Evolutionary conservation across 2,888 invertebrate genomes (phyloP).

Genomic region (Epinotia nisella): DNA sequence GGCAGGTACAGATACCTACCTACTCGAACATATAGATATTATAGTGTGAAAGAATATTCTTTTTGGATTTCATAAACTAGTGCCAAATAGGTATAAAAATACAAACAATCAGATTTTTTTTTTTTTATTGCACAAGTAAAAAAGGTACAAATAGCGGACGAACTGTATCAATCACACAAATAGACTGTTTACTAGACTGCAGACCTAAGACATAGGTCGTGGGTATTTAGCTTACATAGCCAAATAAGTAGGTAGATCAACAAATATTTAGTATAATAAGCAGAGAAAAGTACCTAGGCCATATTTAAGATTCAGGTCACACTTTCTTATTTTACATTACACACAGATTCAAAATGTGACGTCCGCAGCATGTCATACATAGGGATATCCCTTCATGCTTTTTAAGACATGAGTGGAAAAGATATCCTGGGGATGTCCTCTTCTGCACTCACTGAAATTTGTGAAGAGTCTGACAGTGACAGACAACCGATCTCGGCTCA

Average conservation of each 20-base stretch:
- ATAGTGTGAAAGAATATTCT: too few relatives aligned
- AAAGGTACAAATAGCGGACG: constrained; percentile 30
- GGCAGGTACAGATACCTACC: too few relatives aligned
- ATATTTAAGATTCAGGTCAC: background rate
- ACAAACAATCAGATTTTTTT: background rate
- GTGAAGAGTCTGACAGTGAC: background rate
- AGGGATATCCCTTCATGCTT: too few relatives aligned
- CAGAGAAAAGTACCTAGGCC: background rate
- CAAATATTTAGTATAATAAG: constrained; percentile 9
- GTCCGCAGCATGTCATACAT: too few relatives aligned
- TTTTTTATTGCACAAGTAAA: constrained; percentile 38
- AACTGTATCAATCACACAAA: constrained; percentile 18
- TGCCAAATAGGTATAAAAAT: background rate
- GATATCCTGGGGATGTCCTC: too few relatives aligned
- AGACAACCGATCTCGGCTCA: background rate
- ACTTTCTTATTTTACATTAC: too few relatives aligned
- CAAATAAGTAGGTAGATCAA: constrained; percentile 5
- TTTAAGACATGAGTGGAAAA: too few relatives aligned
- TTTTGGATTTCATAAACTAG: too few relatives aligned
- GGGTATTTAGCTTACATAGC: constrained; percentile 1
- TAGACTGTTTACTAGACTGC: constrained; percentile 11
- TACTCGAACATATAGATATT: too few relatives aligned
- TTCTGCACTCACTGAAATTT: too few relatives aligned
- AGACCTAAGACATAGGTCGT: background rate
- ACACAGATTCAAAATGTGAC: too few relatives aligned